A percentile compares a stretch with the other conserved stretches of the same genome.
Evolutionary conservation across 64 coral and sea anemone genomes (phyloP).

Genomic region (Montipora capricornis): DNA sequence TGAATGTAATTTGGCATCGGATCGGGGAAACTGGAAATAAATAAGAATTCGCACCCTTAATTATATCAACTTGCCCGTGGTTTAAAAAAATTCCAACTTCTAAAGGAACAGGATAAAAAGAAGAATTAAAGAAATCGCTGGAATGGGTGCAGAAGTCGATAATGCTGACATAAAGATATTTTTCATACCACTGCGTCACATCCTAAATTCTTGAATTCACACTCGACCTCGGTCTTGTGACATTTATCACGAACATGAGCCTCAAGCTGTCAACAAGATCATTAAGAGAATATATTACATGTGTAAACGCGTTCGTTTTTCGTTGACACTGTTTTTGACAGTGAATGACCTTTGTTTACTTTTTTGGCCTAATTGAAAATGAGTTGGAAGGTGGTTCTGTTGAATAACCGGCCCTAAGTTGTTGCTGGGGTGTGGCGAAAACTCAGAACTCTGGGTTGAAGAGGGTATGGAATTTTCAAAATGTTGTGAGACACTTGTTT

Average conservation of each 20-base stretch:
- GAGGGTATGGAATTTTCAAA: too few relatives aligned
- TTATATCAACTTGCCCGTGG: too few relatives aligned
- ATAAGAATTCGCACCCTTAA: too few relatives aligned
- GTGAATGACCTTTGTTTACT: too few relatives aligned
- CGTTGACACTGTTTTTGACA: too few relatives aligned
- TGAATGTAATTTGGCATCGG: neutral
- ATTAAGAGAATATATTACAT: neutral
- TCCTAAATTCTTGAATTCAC: constrained; percentile 37
- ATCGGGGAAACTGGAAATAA: constrained; percentile 26
- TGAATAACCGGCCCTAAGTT: too few relatives aligned
- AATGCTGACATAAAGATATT: neutral
- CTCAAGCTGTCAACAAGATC: constrained; percentile 10
- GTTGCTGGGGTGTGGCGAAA: too few relatives aligned
- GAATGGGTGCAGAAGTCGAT: neutral
- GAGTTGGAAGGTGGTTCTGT: too few relatives aligned
- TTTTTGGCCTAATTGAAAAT: too few relatives aligned
- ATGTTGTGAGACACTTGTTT: too few relatives aligned
- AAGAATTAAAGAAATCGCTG: neutral
- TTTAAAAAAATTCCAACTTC: neutral
- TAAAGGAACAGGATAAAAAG: neutral
- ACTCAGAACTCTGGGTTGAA: too few relatives aligned
- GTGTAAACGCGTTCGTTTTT: too few relatives aligned
- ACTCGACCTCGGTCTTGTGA: constrained; percentile 4
- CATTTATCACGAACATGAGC: constrained; percentile 11
- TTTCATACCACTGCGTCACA: constrained; percentile 11